phyloP scores from a whole-genome alignment of 2,797 vertebrate genomes.

The Anas acuta region DNA sequence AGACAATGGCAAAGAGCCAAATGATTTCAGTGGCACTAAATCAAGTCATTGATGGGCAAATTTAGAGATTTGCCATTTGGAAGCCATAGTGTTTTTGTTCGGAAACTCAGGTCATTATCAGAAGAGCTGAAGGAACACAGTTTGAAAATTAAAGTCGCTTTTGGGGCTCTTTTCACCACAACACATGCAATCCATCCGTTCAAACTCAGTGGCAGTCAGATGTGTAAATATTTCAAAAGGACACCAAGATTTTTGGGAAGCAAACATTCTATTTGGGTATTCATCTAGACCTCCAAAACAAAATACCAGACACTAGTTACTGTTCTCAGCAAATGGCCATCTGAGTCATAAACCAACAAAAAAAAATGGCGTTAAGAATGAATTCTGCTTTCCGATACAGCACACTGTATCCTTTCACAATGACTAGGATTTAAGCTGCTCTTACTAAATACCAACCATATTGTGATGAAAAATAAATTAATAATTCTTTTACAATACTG shows the following conservation, averaged over 20 bases:
- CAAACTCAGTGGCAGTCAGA: not conserved
- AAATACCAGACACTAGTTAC: not conserved
- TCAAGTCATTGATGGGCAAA: not conserved
- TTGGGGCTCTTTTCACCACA: not conserved
- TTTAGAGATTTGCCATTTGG: not conserved
- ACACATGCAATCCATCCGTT: not conserved
- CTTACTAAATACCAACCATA: not conserved
- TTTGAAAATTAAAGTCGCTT: not conserved
- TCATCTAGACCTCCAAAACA: not conserved
- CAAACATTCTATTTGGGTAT: not conserved
- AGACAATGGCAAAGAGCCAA: constrained; percentile 19
- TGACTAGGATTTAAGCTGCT: not conserved
- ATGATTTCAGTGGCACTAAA: not conserved
- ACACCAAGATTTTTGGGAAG: not conserved
- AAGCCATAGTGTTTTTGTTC: not conserved
- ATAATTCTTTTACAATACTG: not conserved
- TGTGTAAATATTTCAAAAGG: not conserved
- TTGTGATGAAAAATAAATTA: not conserved
- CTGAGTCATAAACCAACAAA: not conserved
- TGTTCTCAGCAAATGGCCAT: not conserved
- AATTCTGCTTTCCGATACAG: not conserved
- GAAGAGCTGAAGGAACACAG: not conserved
- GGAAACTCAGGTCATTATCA: not conserved
- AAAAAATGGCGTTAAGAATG: not conserved
- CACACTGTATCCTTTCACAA: not conserved